These are phyloP conservation scores for Ceyx margarethae DNA, from an alignment of 2,113 vertebrate genomes.

Conservation along the genomic window DNA sequence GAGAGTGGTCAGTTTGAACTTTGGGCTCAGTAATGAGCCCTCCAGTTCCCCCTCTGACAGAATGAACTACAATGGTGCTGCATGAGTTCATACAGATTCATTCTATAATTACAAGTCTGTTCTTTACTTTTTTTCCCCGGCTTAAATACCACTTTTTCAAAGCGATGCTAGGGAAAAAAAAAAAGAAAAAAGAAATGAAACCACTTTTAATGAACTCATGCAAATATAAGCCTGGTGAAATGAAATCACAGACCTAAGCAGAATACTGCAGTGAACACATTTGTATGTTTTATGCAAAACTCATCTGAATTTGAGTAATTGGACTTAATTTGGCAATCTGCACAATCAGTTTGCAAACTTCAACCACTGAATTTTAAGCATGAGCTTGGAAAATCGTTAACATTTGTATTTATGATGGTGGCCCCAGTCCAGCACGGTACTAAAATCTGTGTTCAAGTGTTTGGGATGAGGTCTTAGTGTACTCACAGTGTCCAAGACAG, in stretches of 20 bases:
- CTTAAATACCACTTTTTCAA: constrained; percentile 50
- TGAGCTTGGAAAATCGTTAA: constrained; percentile 55
- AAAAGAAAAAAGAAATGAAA: not conserved
- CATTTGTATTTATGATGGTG: constrained; percentile 40
- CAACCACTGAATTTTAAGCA: constrained; percentile 61
- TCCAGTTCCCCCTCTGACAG: not conserved
- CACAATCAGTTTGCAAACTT: constrained; percentile 69
- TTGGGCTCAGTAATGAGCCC: constrained; percentile 34
- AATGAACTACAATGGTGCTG: not conserved
- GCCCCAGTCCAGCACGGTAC: constrained; percentile 1
- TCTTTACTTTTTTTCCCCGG: constrained; percentile 35
- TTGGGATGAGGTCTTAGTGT: constrained; percentile 10
- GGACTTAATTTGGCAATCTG: constrained; percentile 64
- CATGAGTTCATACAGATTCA: constrained; percentile 14
- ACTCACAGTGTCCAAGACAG: not conserved
- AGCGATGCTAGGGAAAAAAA: not conserved
- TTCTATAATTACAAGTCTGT: constrained; percentile 34
- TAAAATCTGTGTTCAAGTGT: constrained; percentile 9
- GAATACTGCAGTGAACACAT: constrained; percentile 44
- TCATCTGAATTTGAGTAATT: constrained; percentile 65
- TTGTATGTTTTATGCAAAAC: constrained; percentile 70
- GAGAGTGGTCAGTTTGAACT: constrained; percentile 33
- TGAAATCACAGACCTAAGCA: constrained; percentile 63
- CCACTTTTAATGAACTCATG: constrained; percentile 62
- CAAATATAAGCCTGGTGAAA: constrained; percentile 54